Base-by-base conservation (phyloP, 2,888 invertebrate species). In the Rhagium mordax region DNA sequence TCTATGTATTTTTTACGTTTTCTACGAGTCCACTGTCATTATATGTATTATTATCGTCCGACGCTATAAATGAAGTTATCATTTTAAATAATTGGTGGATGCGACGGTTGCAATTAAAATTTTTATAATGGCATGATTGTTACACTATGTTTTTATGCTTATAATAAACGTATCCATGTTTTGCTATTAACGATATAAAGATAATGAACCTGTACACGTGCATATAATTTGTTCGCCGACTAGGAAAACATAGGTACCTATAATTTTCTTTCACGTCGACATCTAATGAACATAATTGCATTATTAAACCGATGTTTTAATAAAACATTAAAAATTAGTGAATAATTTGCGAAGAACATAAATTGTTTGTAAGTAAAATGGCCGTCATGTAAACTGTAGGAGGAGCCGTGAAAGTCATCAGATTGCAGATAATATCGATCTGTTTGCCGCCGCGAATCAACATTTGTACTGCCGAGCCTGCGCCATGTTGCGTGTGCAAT, bases 361-460 rank as follows among this genome's bases (percentile, higher is more conserved):
- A 51, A 51, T 51, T 18, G 8, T 51, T 18, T 20, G 51, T 20
- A 51, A 72, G 73, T 73, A 79, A 79, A 77, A 79, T 79, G 79
- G 79, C 77, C 72, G 78, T 65, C 64, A 29, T 20, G 64, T 51
- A 18, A 29, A 18, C 64, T 47, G 67, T 62, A 77, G 78, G 78
- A 78, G 76, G 76, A 74, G 76, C 49, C 70, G 70, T 60, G 67
- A 75, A 77, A 78, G 74, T 71, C 74, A 73, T 71, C 69, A 66
- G 72, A 79, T 79, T 74, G 73, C 68, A 75, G 80, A 81, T 81
- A 79, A 78, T 80, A 82, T 82, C 79, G 82, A 82, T 82, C 76
- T 75, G 72, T 71, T 70, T 62, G 74, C 70, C 72, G 61, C 74
- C 72, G 76, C 79, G 80, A 80, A 80, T 80, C 77, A 77, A 75